Conservation (phyloP, 1,140 invertebrate genomes). For the Charaxes varanes region DNA sequence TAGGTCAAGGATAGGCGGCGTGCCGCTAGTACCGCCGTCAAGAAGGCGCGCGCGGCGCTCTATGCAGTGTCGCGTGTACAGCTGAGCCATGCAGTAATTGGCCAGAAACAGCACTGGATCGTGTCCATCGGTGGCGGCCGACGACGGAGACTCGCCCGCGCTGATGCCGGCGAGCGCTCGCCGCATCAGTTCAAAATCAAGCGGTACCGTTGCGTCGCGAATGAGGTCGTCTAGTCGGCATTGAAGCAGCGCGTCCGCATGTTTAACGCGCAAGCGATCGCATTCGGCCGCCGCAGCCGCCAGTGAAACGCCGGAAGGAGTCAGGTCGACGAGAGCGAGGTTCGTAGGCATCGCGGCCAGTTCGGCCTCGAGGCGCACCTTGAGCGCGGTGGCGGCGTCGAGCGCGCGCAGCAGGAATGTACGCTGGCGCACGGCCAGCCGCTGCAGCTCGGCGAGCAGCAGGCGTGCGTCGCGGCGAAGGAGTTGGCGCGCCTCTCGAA, state of each 20-base stretch:
- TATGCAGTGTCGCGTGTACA: slow-evolving; percentile 78
- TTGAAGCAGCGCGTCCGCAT: slow-evolving; percentile 82
- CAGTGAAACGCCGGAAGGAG: slow-evolving; percentile 33
- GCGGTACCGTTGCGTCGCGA: slow-evolving; percentile 77
- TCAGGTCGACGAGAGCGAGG: slow-evolving; percentile 18
- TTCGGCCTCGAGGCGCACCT: slow-evolving; percentile 82
- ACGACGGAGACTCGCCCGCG: slow-evolving; percentile 68
- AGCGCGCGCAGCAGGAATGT: slow-evolving; percentile 83
- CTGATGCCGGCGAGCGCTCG: slow-evolving; percentile 78
- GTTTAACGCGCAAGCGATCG: slow-evolving; percentile 78
- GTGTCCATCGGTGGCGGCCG: slow-evolving; percentile 59
- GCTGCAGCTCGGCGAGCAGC: slow-evolving; percentile 78
- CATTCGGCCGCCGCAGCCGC: slow-evolving; percentile 76
- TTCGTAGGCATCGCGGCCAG: slow-evolving; percentile 39
- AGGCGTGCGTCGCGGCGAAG: slow-evolving; percentile 77
- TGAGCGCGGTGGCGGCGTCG: slow-evolving; percentile 82
- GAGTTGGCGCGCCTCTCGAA: slow-evolving; percentile 80
- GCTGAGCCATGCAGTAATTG: slow-evolving; percentile 82
- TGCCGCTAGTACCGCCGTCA: slow-evolving; percentile 76
- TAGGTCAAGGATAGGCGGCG: slow-evolving; percentile 72
- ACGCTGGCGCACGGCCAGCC: slow-evolving; percentile 79
- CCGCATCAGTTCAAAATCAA: slow-evolving; percentile 79
- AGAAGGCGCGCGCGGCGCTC: slow-evolving; percentile 76
- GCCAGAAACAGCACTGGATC: slow-evolving; percentile 82
- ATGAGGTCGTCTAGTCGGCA: slow-evolving; percentile 83